Percentiles rank a stretch among this genome's conserved stretches.
Evolutionary conservation across 2,797 vertebrate species (phyloP).

Genomic region (Euthynnus affinis): DNA sequence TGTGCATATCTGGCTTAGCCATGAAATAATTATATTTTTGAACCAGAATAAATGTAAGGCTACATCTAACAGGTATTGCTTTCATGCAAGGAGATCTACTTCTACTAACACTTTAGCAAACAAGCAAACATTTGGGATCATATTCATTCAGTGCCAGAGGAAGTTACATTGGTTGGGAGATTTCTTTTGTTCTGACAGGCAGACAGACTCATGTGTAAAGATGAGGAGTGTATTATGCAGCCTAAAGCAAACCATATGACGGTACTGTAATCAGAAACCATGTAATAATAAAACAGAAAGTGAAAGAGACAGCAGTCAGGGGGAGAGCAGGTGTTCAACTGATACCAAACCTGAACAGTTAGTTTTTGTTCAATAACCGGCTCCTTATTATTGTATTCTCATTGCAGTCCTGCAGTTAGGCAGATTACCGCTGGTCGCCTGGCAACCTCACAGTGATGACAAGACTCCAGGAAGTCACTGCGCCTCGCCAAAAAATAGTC

Average conservation of each 20-base stretch:
- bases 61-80: neutral
- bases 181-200: constrained; percentile 7
- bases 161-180: constrained; percentile 21
- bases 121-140: constrained; percentile 24
- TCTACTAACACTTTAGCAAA: constrained; percentile 13
- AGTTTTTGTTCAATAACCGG: constrained; percentile 44
- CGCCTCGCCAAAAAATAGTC: neutral
- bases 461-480: constrained; percentile 31
- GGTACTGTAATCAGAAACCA: constrained; percentile 43
- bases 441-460: constrained; percentile 34
- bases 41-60: neutral
- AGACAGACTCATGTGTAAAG: constrained; percentile 11
- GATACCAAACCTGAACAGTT: constrained; percentile 35
- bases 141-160: constrained; percentile 14
- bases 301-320: constrained; percentile 19
- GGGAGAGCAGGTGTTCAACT: constrained; percentile 51
- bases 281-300: constrained; percentile 14
- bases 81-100: neutral
- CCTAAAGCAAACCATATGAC: constrained; percentile 27
- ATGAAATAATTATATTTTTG: constrained; percentile 11
- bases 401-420: constrained; percentile 11
- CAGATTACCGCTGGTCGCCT: constrained; percentile 37
- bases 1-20: neutral
- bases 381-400: constrained; percentile 33
- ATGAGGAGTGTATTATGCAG: constrained; percentile 9